phyloP scores from a whole-genome alignment of 2,888 invertebrate species.

The Noctua janthina region DNA sequence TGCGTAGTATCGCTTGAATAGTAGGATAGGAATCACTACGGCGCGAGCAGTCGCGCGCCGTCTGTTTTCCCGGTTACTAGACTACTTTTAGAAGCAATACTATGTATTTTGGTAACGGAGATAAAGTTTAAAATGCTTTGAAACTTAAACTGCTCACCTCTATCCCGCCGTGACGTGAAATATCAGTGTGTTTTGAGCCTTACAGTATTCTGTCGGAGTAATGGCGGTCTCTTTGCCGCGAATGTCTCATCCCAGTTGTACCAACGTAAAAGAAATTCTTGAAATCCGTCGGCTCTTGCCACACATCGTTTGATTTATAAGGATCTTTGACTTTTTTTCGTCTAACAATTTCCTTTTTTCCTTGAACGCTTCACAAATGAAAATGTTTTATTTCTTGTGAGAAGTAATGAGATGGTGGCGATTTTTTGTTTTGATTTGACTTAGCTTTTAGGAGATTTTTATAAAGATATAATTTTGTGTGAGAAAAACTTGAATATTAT shows the following conservation, averaged over 20 bases:
- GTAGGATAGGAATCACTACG: neutral
- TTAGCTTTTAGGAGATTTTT: conserved; percentile 13
- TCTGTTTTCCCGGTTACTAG: neutral
- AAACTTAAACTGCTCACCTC: neutral
- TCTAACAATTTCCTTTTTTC: conserved; percentile 30
- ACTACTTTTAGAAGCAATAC: neutral
- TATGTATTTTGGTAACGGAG: neutral
- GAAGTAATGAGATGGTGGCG: conserved; percentile 5
- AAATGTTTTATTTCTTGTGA: conserved; percentile 43
- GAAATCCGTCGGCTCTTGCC: conserved; percentile 40
- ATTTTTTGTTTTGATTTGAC: conserved; percentile 14
- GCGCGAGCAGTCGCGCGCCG: neutral
- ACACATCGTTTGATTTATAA: conserved; percentile 61
- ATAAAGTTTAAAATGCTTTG: neutral
- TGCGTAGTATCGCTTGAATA: neutral
- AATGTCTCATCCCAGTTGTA: conserved; percentile 54
- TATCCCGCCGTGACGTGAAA: neutral
- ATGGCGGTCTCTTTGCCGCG: conserved; percentile 59
- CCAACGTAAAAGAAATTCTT: conserved; percentile 39
- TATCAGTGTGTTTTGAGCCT: neutral
- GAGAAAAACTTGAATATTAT: neutral
- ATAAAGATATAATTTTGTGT: conserved; percentile 1
- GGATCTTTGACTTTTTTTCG: conserved; percentile 56
- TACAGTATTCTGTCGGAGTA: conserved; percentile 52
- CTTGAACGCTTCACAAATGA: conserved; percentile 33